These are phyloP conservation scores for Anolis carolinensis DNA, from an alignment of 2,113 vertebrate genomes.

Conservation along the genomic window DNA sequence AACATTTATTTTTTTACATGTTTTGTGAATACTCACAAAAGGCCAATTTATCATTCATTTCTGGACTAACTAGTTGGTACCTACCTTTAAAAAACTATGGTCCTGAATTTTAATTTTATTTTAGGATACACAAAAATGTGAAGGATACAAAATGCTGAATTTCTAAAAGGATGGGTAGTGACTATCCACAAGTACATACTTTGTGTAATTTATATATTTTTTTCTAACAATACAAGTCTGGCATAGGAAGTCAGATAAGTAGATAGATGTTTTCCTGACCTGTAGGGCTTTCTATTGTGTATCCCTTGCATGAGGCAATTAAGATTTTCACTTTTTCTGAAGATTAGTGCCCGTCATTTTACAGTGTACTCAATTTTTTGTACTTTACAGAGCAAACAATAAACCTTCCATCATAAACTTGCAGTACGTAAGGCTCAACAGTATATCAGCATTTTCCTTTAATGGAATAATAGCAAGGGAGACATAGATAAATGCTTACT, in stretches of 20 bases:
- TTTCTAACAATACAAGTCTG: slow-evolving; percentile 29
- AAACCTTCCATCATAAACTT: slow-evolving; percentile 35
- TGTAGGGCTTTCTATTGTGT: slow-evolving; percentile 36
- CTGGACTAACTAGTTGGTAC: neutral
- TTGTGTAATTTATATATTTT: slow-evolving; percentile 41
- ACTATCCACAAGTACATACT: slow-evolving; percentile 36
- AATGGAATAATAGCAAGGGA: slow-evolving; percentile 44
- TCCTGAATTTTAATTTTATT: neutral
- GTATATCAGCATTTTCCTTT: slow-evolving; percentile 36
- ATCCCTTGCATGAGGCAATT: slow-evolving; percentile 31
- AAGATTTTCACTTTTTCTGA: slow-evolving; percentile 50
- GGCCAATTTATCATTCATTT: neutral
- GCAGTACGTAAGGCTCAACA: slow-evolving; percentile 13
- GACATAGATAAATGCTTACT: slow-evolving; percentile 20
- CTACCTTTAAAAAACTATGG: neutral
- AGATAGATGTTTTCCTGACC: slow-evolving; percentile 51
- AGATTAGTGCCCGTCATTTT: slow-evolving; percentile 44
- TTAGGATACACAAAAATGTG: slow-evolving; percentile 15
- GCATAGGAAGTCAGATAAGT: slow-evolving; percentile 49
- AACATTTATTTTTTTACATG: slow-evolving; percentile 24
- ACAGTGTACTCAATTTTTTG: slow-evolving; percentile 42
- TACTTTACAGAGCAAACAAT: slow-evolving; percentile 51
- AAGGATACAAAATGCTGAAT: slow-evolving; percentile 18
- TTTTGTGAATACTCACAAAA: neutral
- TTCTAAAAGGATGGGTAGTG: slow-evolving; percentile 39